Percentiles rank a stretch among this genome's conserved stretches.
These are phyloP conservation scores for Onthophagus taurus DNA, from an alignment of 1,140 invertebrate species.

Conservation along the genomic window DNA sequence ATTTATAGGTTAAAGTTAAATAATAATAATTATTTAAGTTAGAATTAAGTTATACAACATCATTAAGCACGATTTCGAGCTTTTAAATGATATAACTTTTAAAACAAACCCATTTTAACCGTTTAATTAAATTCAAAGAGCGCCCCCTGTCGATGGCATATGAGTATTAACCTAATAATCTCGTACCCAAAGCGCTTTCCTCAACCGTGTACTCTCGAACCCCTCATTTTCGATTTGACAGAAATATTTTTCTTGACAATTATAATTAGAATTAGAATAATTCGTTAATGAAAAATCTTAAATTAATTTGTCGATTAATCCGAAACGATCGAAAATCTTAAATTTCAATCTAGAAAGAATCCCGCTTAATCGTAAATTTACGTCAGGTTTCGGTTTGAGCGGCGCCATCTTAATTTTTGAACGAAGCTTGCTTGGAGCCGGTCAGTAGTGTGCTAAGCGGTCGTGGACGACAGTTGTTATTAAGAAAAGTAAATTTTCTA, in stretches of 20 bases:
- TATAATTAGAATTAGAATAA: not conserved
- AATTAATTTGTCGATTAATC: constrained; percentile 14
- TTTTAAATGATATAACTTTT: too few relatives aligned
- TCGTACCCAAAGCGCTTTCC: constrained; percentile 23
- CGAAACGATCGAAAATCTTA: constrained; percentile 9
- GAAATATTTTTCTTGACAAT: constrained; percentile 21
- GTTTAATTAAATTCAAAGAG: constrained; percentile 21
- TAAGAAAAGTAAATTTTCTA: constrained; percentile 27
- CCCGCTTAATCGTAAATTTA: constrained; percentile 44
- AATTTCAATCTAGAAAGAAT: constrained; percentile 10
- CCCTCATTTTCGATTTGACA: constrained; percentile 37
- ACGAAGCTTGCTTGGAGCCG: constrained; percentile 53
- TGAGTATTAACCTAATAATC: constrained; percentile 26
- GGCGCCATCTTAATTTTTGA: constrained; percentile 78
- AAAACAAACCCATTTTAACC: too few relatives aligned
- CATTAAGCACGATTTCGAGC: too few relatives aligned
- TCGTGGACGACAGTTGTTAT: constrained; percentile 40
- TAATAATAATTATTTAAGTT: too few relatives aligned
- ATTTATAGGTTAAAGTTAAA: too few relatives aligned
- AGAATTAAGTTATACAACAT: too few relatives aligned
- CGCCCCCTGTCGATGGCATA: constrained; percentile 28
- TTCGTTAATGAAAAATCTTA: constrained; percentile 10
- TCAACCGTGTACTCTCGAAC: constrained; percentile 44
- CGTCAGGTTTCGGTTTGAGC: constrained; percentile 49
- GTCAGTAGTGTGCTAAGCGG: constrained; percentile 51